These are phyloP conservation scores for Pseudococcus jackbeardsleyi DNA, from an alignment of 2,888 invertebrate species.

Conservation along the genomic window DNA sequence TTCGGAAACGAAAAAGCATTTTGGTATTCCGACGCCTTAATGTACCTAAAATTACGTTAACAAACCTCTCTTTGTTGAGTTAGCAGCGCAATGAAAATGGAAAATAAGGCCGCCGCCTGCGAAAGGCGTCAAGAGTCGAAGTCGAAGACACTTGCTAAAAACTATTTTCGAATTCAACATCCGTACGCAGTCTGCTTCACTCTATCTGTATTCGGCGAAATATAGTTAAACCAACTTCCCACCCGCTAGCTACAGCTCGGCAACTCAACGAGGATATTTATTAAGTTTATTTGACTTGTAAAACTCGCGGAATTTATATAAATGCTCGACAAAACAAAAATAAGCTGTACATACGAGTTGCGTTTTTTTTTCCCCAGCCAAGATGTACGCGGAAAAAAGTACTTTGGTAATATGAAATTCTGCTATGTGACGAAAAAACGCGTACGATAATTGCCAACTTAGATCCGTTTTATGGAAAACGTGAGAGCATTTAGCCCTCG, in stretches of 20 bases:
- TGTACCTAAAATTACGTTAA: constrained; percentile 62
- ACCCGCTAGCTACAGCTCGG: neutral
- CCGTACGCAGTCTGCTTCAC: constrained; percentile 44
- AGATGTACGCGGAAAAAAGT: neutral
- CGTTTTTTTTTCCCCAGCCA: too few species aligned
- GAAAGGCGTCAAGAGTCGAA: constrained; percentile 52
- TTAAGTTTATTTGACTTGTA: constrained; percentile 41
- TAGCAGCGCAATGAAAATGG: constrained; percentile 54
- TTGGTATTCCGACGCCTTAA: constrained; percentile 60
- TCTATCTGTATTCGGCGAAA: neutral
- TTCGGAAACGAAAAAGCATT: constrained; percentile 44
- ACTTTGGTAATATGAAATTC: neutral
- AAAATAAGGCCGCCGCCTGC: constrained; percentile 41
- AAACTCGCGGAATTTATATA: constrained; percentile 33
- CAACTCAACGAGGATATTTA: constrained; percentile 7
- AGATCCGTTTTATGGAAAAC: constrained; percentile 22
- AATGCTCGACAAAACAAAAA: constrained; percentile 32
- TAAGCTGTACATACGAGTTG: neutral
- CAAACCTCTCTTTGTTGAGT: constrained; percentile 62
- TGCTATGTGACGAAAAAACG: constrained; percentile 29
- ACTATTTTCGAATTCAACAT: constrained; percentile 56
- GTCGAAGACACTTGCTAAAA: constrained; percentile 58
- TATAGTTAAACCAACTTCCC: constrained; percentile 3
- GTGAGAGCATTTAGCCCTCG: constrained; percentile 29
- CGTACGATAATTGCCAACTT: constrained; percentile 6